Evolutionary conservation across 2,113 vertebrate genomes (phyloP).

Genomic region (Calidris pugnax): DNA sequence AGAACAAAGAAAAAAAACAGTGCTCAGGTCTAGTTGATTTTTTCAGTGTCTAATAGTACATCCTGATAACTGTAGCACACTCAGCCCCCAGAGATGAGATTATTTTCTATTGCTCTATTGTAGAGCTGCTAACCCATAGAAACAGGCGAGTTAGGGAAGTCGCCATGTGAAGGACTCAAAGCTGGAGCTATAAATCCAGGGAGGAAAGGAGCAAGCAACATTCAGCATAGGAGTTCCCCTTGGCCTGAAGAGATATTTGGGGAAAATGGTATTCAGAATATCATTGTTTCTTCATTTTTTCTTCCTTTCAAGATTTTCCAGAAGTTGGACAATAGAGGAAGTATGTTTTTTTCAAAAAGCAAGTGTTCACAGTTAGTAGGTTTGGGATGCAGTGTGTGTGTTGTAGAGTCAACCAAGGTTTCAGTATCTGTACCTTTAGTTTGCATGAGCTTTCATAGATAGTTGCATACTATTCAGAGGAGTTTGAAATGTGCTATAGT

Average conservation of each 20-base stretch:
- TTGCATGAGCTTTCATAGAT: not conserved
- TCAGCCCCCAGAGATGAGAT: not conserved
- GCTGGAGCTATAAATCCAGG: not conserved
- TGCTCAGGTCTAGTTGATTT: not conserved
- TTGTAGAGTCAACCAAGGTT: not conserved
- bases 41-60: not conserved
- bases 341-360: not conserved
- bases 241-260: not conserved
- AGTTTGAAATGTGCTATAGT: not conserved
- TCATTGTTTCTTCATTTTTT: not conserved
- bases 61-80: not conserved
- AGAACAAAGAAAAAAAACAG: not conserved
- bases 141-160: not conserved
- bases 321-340: not conserved
- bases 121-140: not conserved
- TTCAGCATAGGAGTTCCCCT: not conserved
- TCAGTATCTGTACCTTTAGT: not conserved
- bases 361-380: not conserved
- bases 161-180: not conserved
- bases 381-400: not conserved
- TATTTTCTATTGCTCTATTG: not conserved
- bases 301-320: not conserved
- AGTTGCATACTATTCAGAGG: not conserved
- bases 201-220: not conserved
- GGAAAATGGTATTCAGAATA: not conserved